Evolutionary conservation across 2,888 invertebrate genomes (phyloP), one percentile per base, ranked within the genome.

Genomic region (Nysson spinosus): DNA sequence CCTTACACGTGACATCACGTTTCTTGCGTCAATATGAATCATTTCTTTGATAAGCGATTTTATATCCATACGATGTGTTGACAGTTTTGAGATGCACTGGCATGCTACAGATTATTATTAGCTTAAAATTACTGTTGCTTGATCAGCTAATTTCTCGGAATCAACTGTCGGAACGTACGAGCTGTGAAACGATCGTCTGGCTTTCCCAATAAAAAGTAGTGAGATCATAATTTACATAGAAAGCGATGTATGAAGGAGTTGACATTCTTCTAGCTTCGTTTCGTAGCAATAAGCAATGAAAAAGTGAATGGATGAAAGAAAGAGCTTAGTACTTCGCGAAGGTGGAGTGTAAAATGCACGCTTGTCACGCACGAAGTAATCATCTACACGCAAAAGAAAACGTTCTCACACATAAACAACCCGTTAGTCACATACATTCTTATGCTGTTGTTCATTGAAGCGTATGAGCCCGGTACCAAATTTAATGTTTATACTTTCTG

Each of bases 11-110:
- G 72, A 74, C 72, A 65, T 74, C 61, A 61, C 47, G 62, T 52
- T 64, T 72, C 68, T 75, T 69, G 49, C 22, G 35, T 11, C 2
- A n/a, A 7, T 24, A 16, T 72, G 77, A 74, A 16, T 74, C 76
- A 76, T 9, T 19, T 22, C 17, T 35, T 32, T 49, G 55, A 44
- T 61, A 60, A 64, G 35, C 54, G 51, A 55, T 39, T 67, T 54
- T 47, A 44, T 49, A 35, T 39, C 24, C n/a, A n/a, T n/a, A n/a
- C n/a, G n/a, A n/a, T n/a, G n/a, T n/a, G n/a, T n/a, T n/a, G n/a
- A n/a, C n/a, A n/a, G n/a, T n/a, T n/a, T n/a, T n/a, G n/a, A n/a
- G n/a, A n/a, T n/a, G n/a, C n/a, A n/a, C n/a, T n/a, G n/a, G n/a
- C n/a, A n/a, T n/a, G n/a, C n/a, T n/a, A n/a, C n/a, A n/a, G n/a